phyloP scores from a whole-genome alignment of 2,113 vertebrate genomes.

The Corythaixoides concolor region DNA sequence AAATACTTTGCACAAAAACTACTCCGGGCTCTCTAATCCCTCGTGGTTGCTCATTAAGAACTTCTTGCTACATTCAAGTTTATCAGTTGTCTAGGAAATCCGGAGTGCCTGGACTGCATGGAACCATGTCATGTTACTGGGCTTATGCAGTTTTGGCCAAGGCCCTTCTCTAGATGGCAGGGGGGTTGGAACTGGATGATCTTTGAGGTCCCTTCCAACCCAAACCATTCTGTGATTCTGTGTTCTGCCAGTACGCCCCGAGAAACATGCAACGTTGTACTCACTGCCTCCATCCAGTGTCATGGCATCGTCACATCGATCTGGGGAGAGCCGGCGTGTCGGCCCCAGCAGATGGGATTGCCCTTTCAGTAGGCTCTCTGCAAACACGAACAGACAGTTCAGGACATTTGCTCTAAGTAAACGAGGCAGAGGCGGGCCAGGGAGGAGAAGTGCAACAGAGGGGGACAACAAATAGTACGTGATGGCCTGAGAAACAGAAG shows the following conservation, averaged over 20 bases:
- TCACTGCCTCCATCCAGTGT: neutral
- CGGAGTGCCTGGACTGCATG: neutral
- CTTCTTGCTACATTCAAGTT: neutral
- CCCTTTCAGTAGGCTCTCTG: neutral
- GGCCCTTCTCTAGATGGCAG: neutral
- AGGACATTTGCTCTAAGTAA: neutral
- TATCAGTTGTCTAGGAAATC: neutral
- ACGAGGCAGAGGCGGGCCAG: neutral
- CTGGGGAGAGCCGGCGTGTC: neutral
- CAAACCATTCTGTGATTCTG: no score
- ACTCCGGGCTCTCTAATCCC: neutral
- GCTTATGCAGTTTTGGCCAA: neutral
- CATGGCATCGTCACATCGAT: accelerated
- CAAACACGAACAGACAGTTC: neutral
- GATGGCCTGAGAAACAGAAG: neutral
- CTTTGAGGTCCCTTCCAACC: no score
- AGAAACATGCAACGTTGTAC: accelerated
- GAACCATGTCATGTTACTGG: accelerated
- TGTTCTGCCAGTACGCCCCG: neutral
- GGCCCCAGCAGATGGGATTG: neutral
- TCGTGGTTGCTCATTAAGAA: neutral
- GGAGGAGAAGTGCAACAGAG: neutral
- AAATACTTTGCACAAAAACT: neutral
- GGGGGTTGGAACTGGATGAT: no score
- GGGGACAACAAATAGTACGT: neutral